Evolutionary conservation across 2,888 invertebrate genomes (phyloP).

Genomic region (Acrobasis suavella): DNA sequence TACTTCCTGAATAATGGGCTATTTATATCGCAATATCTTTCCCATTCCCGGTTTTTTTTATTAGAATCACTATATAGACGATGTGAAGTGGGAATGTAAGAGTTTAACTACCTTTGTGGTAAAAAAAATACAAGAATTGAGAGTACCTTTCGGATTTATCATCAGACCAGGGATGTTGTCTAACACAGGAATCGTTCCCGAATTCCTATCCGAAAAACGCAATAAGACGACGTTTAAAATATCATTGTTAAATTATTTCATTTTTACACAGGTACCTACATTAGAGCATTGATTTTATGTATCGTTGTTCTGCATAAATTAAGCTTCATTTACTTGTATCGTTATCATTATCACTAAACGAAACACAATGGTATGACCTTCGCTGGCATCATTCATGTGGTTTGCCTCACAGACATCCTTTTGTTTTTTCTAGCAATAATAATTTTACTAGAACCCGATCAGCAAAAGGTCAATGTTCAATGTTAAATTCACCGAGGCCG

Average conservation of each 20-base stretch:
- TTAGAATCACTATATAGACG: too few relatives aligned
- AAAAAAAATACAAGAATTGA: too few relatives aligned
- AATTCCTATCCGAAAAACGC: too few relatives aligned
- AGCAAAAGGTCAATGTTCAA: constrained; percentile 36
- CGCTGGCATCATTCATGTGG: background rate
- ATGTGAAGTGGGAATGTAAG: too few relatives aligned
- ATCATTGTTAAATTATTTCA: too few relatives aligned
- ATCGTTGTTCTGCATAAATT: background rate
- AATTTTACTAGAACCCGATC: constrained; percentile 21
- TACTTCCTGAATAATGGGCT: background rate
- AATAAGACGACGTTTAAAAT: too few relatives aligned
- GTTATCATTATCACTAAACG: background rate
- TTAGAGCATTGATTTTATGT: background rate
- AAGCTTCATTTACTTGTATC: background rate
- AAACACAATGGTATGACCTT: constrained; percentile 5
- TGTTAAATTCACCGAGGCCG: constrained; percentile 25
- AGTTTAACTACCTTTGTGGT: too few relatives aligned
- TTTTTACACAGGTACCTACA: too few relatives aligned
- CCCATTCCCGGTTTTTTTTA: too few relatives aligned
- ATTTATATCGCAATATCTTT: background rate
- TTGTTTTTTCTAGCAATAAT: constrained; percentile 1
- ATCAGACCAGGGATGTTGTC: too few relatives aligned
- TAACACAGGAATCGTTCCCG: too few relatives aligned
- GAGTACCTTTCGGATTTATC: too few relatives aligned
- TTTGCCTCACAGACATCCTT: background rate